Evolutionary conservation across 2,113 vertebrate species (phyloP), one percentile per base, ranked within the genome.

Genomic region (Hippocampus abdominalis): DNA sequence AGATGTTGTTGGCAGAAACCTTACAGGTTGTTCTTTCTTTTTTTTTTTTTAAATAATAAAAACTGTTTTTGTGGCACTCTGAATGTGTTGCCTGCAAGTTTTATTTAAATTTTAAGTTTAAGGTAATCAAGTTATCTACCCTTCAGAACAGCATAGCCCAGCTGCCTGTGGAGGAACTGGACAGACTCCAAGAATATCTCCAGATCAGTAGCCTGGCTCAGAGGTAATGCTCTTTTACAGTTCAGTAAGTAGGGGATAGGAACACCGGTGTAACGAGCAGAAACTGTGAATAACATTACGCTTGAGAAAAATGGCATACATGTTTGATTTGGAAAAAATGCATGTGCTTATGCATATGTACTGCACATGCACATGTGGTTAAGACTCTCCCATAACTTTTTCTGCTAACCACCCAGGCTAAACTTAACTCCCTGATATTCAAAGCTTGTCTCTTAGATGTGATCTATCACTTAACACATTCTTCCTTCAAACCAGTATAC

Each of bases 1-100:
- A 99, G 70, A 99, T 99, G 97, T 93, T 99, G 76, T 90, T 99
- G 79, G 96, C 96, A 20, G 97, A 98, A 59, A 96, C 93, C 0
- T 86, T 94, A 51, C 96, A 99, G 96, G 97, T 99, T 18, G 13
- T 46, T 46, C 3, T 8, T 11, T 8, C 1, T 0, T 53, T 9
- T n/a, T 11, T 39, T 10, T 36, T 1, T 29, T 32, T 57, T 57
- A 6, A 57, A 20, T 27, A 57, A 20, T 27, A 27, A 59, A 61
- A 62, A 62, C 32, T n/a, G 2, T 53, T 21, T 53, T 53, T 53
- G 49, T 53, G 3, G 32, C 16, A 61, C 18, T 12, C 60, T n/a
- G 20, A 40, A 21, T 16, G 21, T 23, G 23, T 62, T 39, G 8
- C 18, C 32, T 40, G 18, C 20, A 54, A 54, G 9, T 49, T 18